Base-by-base conservation (phyloP, 2,113 vertebrate genomes). In the Acinonyx jubatus region DNA sequence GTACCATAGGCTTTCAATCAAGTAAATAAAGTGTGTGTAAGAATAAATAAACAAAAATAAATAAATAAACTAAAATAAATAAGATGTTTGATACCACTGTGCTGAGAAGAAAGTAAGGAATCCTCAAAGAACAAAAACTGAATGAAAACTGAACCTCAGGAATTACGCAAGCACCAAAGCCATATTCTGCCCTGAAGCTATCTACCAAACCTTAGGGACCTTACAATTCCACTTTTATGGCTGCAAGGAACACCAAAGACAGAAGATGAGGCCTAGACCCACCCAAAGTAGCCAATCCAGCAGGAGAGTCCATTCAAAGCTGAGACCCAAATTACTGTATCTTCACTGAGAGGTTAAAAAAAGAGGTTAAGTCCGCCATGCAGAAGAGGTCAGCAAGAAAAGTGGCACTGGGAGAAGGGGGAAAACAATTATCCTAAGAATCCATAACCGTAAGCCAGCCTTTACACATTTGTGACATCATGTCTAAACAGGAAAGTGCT, bases 11-110 rank as follows among this genome's bases (percentile, higher is more conserved):
- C 23, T 93, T 45, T 38, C 33, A 65, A 45, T 48, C 33, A 78
- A 95, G 68, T 82, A 65, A 97, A 89, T 83, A 65, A 97, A 96
- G 13, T 29, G 16, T 36, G 13, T 29, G 16, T 36, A 7, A 96
- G 7, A 74, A 38, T 71, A 71, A 38, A 4, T 23, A 71, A 74
- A 41, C 6, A 73, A 73, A 55, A 15, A 55, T 16, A 55, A 57
- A 57, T 50, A 57, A 57, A 57, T 57, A 57, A 57, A 45, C 45
- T 45, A 45, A 45, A 45, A 45, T 45, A 74, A 74, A 27, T 15
- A 52, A 74, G 63, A 85, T 23, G n/a, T 65, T 31, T 76, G 86
- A 79, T 27, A 86, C 16, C 6, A 15, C 19, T 94, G 27, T 79
- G 69, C 48, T 55, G 61, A 31, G 27, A 87, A 79, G 61, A 95